Percentiles rank a stretch among this genome's conserved stretches.
These are phyloP conservation scores for Agrotis segetum DNA, from an alignment of 2,888 invertebrate species.

Conservation along the genomic window DNA sequence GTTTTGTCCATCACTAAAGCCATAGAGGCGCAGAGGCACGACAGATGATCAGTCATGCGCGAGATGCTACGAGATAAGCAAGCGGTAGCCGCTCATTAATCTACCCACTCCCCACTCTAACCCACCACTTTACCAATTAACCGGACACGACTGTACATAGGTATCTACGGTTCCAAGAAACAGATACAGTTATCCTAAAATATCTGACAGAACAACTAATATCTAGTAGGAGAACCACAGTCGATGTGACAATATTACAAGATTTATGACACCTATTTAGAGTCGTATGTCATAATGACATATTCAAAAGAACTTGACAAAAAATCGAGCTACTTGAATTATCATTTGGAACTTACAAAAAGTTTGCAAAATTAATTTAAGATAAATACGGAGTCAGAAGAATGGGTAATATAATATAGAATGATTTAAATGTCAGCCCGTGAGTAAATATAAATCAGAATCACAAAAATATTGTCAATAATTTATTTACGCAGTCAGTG, in stretches of 20 bases:
- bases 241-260: slow-evolving; percentile 62
- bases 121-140: slow-evolving; percentile 87
- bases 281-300: slow-evolving; percentile 52
- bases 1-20: slow-evolving; percentile 73
- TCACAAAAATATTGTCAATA: slow-evolving; percentile 31
- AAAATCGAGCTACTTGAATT: slow-evolving; percentile 59
- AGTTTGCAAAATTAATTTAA: slow-evolving; percentile 30
- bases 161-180: slow-evolving; percentile 80
- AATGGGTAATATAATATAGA: slow-evolving; percentile 21
- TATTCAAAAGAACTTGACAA: slow-evolving; percentile 49
- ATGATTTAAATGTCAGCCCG: slow-evolving; percentile 20
- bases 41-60: slow-evolving; percentile 91
- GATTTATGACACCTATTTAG: slow-evolving; percentile 60
- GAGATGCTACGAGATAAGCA: slow-evolving; percentile 89
- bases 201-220: slow-evolving; percentile 63
- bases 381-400: slow-evolving; percentile 23
- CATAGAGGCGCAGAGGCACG: slow-evolving; percentile 88
- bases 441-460: slow-evolving; percentile 27
- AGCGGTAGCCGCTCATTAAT: slow-evolving; percentile 91
- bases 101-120: slow-evolving; percentile 84
- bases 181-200: slow-evolving; percentile 73
- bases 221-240: slow-evolving; percentile 48
- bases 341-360: slow-evolving; percentile 29
- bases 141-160: slow-evolving; percentile 81
- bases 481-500: slow-evolving; percentile 48